Conservation (phyloP, 2,113 vertebrate genomes). For the Oryzias javanicus region DNA sequence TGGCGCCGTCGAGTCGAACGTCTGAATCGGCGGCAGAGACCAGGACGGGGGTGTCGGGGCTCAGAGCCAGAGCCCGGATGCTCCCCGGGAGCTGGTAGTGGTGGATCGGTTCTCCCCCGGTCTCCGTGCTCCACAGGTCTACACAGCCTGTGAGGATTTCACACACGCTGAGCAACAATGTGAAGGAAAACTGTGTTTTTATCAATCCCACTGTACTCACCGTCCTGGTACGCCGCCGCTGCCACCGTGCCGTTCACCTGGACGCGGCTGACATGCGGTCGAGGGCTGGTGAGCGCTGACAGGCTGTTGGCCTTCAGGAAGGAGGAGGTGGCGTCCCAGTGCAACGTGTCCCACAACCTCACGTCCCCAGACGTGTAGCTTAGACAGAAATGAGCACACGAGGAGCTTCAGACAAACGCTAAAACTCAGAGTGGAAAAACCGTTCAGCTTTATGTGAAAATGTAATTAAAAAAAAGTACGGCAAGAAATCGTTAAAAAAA, state of each 20-base stretch:
- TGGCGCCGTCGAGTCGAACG: conserved; percentile 79
- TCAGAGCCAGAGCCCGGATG: conserved; percentile 82
- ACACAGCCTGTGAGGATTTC: conserved; percentile 76
- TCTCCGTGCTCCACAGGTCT: conserved; percentile 87
- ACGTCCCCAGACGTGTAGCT: conserved; percentile 95
- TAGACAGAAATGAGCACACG: conserved; percentile 6
- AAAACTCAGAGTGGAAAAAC: too few relatives aligned
- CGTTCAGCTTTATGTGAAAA: too few relatives aligned
- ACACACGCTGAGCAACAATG: too few relatives aligned
- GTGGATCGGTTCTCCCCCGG: conserved; percentile 82
- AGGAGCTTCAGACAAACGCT: too few relatives aligned
- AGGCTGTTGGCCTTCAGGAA: conserved; percentile 77
- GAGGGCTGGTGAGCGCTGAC: conserved; percentile 69
- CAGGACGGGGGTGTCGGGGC: conserved; percentile 70
- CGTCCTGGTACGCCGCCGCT: conserved; percentile 88
- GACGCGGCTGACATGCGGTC: conserved; percentile 84
- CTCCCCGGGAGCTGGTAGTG: conserved; percentile 83
- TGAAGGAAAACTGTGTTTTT: neutral
- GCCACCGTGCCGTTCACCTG: conserved; percentile 87
- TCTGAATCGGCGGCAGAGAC: conserved; percentile 82
- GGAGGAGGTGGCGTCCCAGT: conserved; percentile 87
- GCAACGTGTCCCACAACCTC: conserved; percentile 90
- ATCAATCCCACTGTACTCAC: conserved; percentile 70
- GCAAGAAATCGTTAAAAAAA: too few relatives aligned
- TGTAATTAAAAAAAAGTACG: too few relatives aligned